These are phyloP conservation scores for Neomorphus geoffroyi DNA, from an alignment of 2,797 vertebrate genomes.

Conservation along the genomic window DNA sequence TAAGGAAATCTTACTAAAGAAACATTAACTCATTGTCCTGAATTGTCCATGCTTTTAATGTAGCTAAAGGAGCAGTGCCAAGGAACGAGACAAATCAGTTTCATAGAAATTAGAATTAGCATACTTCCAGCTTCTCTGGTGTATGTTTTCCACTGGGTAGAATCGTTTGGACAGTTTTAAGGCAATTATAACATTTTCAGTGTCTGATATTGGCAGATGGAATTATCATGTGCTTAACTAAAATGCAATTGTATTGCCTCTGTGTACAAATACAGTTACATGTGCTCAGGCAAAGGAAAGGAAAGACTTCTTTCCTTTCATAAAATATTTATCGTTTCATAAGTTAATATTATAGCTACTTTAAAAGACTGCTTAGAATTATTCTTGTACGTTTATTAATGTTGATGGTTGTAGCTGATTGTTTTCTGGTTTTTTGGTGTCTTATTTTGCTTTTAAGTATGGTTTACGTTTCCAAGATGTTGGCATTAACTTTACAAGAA, in stretches of 20 bases:
- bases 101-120: background rate
- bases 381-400: background rate
- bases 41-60: background rate
- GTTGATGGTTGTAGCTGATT: background rate
- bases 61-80: background rate
- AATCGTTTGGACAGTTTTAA: background rate
- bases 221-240: background rate
- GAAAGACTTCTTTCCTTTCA: background rate
- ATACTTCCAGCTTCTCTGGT: background rate
- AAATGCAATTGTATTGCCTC: background rate
- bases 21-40: background rate
- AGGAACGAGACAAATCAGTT: background rate
- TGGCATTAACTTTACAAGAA: background rate
- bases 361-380: background rate
- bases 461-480: background rate
- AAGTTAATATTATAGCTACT: background rate
- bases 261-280: background rate
- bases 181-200: background rate
- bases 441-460: background rate
- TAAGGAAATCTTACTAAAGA: background rate
- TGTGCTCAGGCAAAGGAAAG: background rate
- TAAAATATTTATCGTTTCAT: background rate
- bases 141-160: background rate
- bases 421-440: background rate
- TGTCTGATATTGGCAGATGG: background rate